Conservation (phyloP, 2,888 invertebrate species). For the Catocala nupta region DNA sequence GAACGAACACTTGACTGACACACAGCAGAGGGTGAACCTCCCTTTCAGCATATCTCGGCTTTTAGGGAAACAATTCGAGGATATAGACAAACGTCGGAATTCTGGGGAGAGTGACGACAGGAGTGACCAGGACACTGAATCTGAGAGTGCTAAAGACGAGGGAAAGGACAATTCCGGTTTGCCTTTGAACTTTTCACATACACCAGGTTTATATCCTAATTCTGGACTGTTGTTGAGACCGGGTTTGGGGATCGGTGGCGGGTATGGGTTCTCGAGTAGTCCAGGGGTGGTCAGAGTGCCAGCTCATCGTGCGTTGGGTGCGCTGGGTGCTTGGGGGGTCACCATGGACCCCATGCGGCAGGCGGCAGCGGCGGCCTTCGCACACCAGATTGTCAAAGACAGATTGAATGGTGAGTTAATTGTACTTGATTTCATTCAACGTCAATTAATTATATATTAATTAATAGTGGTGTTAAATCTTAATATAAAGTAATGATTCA, state of each 20-base stretch:
- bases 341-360: slow-evolving; percentile 89
- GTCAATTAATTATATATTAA: too few relatives aligned
- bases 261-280: slow-evolving; percentile 87
- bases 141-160: slow-evolving; percentile 83
- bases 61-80: slow-evolving; percentile 92
- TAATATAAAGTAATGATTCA: too few relatives aligned
- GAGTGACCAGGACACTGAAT: slow-evolving; percentile 84
- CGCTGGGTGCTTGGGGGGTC: slow-evolving; percentile 86
- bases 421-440: too few relatives aligned
- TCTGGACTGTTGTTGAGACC: slow-evolving; percentile 78
- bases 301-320: slow-evolving; percentile 90
- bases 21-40: slow-evolving; percentile 87
- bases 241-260: slow-evolving; percentile 81
- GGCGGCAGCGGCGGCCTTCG: slow-evolving; percentile 91
- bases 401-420: slow-evolving; percentile 91
- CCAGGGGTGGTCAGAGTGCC: slow-evolving; percentile 94
- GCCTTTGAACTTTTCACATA: slow-evolving; percentile 78
- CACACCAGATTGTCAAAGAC: slow-evolving; percentile 94
- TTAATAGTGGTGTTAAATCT: too few relatives aligned
- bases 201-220: slow-evolving; percentile 77
- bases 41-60: slow-evolving; percentile 94
- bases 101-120: slow-evolving; percentile 84
- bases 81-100: slow-evolving; percentile 85
- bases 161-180: slow-evolving; percentile 72
- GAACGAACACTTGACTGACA: slow-evolving; percentile 82